A percentile compares a stretch with the other conserved stretches of the same genome.
These are phyloP conservation scores for Drosophila buzzatii DNA, from an alignment of 2,888 invertebrate genomes.

Conservation along the genomic window DNA sequence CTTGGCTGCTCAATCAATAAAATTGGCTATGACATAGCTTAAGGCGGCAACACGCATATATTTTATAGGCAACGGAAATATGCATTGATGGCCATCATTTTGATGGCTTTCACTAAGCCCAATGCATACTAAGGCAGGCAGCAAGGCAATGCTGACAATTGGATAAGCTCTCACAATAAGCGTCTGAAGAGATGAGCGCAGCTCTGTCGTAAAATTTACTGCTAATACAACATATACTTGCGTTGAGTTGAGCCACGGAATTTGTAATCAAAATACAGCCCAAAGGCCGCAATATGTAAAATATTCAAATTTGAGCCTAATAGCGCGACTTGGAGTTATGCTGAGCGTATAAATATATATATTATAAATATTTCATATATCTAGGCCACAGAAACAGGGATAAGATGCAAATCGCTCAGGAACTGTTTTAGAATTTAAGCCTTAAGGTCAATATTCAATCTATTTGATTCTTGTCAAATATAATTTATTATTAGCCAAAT, in stretches of 20 bases:
- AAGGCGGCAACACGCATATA: conserved; percentile 23
- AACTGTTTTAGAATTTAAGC: neutral
- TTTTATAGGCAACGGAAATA: conserved; percentile 23
- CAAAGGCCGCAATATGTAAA: conserved; percentile 1
- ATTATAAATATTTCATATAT: too few relatives aligned
- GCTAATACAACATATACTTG: conserved; percentile 34
- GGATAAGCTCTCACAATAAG: conserved; percentile 30
- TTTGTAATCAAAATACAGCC: conserved; percentile 25
- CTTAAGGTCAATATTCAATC: too few relatives aligned
- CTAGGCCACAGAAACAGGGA: too few relatives aligned
- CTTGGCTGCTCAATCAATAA: conserved; percentile 4
- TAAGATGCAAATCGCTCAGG: neutral
- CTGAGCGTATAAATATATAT: neutral
- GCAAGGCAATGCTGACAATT: conserved; percentile 17
- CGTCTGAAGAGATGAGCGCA: neutral
- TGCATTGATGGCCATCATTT: conserved; percentile 49
- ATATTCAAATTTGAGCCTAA: conserved; percentile 1
- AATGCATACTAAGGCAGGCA: conserved; percentile 36
- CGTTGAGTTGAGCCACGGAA: conserved; percentile 13
- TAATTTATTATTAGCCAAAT: too few relatives aligned
- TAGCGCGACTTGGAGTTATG: neutral
- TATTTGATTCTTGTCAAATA: too few relatives aligned
- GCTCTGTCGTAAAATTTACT: conserved; percentile 37
- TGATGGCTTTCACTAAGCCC: conserved; percentile 30
- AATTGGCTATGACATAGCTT: conserved; percentile 36